phyloP scores from a whole-genome alignment of 2,797 vertebrate species.

The Hypotaenidia okinawae region DNA sequence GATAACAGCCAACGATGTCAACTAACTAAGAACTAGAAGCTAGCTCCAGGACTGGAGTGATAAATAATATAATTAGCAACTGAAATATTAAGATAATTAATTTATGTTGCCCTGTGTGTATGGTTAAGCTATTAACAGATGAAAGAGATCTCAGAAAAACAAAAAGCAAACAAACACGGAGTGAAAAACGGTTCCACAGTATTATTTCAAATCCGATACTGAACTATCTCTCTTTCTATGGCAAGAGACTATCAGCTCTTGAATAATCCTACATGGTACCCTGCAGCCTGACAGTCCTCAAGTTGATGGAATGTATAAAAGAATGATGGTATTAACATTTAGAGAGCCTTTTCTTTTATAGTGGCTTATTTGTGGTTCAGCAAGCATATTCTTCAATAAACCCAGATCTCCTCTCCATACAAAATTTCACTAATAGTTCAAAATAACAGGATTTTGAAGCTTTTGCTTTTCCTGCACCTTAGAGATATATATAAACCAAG shows the following conservation, averaged over 20 bases:
- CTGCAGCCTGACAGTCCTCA: background rate
- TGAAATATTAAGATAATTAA: background rate
- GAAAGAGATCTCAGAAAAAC: background rate
- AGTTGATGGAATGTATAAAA: background rate
- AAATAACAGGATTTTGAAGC: background rate
- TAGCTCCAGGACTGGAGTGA: background rate
- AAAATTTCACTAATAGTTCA: background rate
- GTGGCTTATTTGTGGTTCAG: background rate
- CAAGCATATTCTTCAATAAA: background rate
- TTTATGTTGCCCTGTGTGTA: background rate
- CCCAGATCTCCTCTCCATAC: background rate
- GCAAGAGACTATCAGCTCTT: background rate
- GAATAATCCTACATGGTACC: background rate
- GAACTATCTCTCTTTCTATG: background rate
- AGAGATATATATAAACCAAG: background rate
- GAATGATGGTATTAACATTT: background rate
- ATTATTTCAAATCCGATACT: background rate
- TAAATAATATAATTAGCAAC: background rate
- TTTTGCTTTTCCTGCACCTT: background rate
- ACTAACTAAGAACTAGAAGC: background rate
- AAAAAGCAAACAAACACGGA: background rate
- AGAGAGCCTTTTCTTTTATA: background rate
- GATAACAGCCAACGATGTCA: background rate
- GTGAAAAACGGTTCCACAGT: background rate
- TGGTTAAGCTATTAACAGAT: background rate